Evolutionary conservation across 2,797 vertebrate species (phyloP).

Genomic region (Rhynchotus rufescens): DNA sequence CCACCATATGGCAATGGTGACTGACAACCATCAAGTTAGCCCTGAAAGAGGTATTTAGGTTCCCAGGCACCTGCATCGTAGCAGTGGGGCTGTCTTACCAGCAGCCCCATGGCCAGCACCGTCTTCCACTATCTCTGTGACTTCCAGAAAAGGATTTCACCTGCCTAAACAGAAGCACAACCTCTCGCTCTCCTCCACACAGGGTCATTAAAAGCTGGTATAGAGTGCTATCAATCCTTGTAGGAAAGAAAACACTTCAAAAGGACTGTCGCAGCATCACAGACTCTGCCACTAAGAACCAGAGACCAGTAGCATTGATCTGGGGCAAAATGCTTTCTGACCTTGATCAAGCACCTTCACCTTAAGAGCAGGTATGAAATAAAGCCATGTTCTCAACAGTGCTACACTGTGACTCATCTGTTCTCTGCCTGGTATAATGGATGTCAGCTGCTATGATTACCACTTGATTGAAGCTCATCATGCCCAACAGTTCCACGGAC

Average conservation of each 20-base stretch:
- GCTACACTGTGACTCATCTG: background rate
- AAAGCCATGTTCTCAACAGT: background rate
- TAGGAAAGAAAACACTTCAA: background rate
- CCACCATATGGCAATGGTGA: constrained; percentile 24
- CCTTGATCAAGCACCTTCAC: background rate
- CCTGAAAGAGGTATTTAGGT: background rate
- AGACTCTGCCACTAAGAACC: background rate
- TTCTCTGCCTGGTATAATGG: background rate
- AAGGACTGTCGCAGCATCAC: background rate
- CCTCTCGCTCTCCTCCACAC: background rate
- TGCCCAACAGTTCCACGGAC: background rate
- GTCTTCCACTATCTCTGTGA: background rate
- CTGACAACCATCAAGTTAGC: background rate
- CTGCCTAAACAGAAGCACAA: background rate
- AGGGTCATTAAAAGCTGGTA: background rate
- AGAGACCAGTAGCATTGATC: background rate
- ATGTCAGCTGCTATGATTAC: background rate
- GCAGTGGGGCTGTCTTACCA: accelerated
- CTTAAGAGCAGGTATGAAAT: background rate
- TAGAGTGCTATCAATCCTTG: background rate
- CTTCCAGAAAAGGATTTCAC: background rate
- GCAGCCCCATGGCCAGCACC: background rate
- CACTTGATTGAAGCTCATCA: background rate
- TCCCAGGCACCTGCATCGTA: accelerated
- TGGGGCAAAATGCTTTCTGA: background rate